phyloP scores from a whole-genome alignment of 2,888 invertebrate species.

The Alentia gelatinosa region DNA sequence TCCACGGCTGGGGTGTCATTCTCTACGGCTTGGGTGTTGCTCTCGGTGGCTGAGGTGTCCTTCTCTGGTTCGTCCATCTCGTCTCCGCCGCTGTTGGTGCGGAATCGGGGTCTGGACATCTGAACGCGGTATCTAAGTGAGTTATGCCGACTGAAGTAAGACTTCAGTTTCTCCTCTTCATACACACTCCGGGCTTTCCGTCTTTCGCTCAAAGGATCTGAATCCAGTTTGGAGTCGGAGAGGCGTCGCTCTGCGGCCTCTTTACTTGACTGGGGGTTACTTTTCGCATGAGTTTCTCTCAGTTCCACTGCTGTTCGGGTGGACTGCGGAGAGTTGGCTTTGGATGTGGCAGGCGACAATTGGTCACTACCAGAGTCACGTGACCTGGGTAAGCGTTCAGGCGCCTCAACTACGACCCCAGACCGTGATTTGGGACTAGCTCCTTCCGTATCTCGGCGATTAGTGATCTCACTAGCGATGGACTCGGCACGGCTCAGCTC shows the following conservation, averaged over 20 bases:
- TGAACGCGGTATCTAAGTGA: conserved; percentile 14
- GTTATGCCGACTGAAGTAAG: conserved; percentile 44
- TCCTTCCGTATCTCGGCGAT: not conserved
- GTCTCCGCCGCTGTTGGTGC: conserved; percentile 23
- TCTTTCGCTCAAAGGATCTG: not conserved
- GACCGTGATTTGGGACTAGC: not conserved
- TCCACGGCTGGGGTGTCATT: conserved; percentile 27
- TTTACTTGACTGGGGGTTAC: not conserved
- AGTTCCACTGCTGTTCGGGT: not conserved
- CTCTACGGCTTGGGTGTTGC: too few relatives aligned
- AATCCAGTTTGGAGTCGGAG: not conserved
- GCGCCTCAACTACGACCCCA: conserved; percentile 8
- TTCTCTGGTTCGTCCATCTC: conserved; percentile 38
- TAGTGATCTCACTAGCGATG: not conserved
- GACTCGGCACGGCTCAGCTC: conserved; percentile 5
- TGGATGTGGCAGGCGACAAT: not conserved
- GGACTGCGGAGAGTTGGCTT: not conserved
- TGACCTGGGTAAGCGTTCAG: conserved; percentile 16
- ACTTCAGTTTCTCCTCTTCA: conserved; percentile 38
- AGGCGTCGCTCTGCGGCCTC: not conserved
- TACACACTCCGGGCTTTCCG: conserved; percentile 1
- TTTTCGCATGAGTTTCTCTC: too few relatives aligned
- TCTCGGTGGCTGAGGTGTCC: conserved; percentile 14
- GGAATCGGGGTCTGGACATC: not conserved
- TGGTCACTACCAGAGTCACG: not conserved